These are phyloP conservation scores for Leptodirus hochenwartii DNA, from an alignment of 2,888 invertebrate genomes.

Conservation along the genomic window DNA sequence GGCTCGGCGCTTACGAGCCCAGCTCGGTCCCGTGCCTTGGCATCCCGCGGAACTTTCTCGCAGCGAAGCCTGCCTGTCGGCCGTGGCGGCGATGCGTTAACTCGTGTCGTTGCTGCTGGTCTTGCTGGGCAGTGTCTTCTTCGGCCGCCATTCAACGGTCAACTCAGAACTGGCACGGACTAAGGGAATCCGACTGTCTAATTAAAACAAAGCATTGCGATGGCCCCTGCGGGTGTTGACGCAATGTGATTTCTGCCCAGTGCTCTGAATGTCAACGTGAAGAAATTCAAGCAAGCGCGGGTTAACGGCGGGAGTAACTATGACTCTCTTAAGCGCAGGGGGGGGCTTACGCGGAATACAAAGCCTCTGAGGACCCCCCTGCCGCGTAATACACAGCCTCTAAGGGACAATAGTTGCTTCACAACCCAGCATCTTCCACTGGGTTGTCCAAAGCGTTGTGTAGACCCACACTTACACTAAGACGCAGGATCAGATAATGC, in stretches of 20 bases:
- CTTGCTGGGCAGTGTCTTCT: conserved; percentile 21
- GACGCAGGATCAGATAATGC: too few relatives aligned
- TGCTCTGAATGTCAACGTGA: conserved; percentile 46
- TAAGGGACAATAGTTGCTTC: too few relatives aligned
- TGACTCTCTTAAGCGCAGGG: conserved; percentile 24
- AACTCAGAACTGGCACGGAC: conserved; percentile 42
- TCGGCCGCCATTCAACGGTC: conserved; percentile 33
- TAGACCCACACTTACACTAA: too few relatives aligned
- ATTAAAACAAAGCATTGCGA: conserved; percentile 52
- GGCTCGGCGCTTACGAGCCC: conserved; percentile 20
- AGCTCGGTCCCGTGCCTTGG: conserved; percentile 27
- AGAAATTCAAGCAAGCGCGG: conserved; percentile 44
- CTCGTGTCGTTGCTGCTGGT: conserved; percentile 22
- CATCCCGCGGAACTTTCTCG: conserved; percentile 22
- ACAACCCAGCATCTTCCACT: too few relatives aligned
- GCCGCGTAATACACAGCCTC: too few relatives aligned
- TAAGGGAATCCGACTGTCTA: too few relatives aligned
- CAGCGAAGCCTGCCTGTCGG: too few relatives aligned
- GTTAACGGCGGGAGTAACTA: too few relatives aligned
- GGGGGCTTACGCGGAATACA: too few relatives aligned
- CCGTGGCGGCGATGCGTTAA: conserved; percentile 36
- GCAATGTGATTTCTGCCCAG: conserved; percentile 52
- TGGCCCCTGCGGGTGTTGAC: conserved; percentile 39
- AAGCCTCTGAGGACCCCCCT: too few relatives aligned
- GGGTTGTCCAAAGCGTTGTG: too few relatives aligned